A percentile compares a stretch with the other conserved stretches of the same genome.
Evolutionary conservation across 2,888 invertebrate genomes (phyloP).

Genomic region (Tridacna gigas): DNA sequence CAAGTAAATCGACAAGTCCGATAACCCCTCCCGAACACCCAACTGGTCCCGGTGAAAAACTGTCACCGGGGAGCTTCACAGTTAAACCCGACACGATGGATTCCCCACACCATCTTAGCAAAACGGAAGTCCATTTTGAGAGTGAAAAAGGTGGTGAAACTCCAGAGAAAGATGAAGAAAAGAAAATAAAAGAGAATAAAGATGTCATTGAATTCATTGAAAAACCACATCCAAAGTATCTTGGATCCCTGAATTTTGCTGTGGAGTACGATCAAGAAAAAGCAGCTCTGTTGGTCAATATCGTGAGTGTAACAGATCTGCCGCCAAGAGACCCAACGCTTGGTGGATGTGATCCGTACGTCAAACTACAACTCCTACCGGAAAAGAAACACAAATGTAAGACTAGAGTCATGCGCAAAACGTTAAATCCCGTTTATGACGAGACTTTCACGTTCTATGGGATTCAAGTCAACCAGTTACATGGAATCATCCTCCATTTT

Average conservation of each 20-base stretch:
- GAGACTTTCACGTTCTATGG: slow-evolving; percentile 99
- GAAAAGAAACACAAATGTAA: slow-evolving; percentile 99
- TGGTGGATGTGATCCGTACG: slow-evolving; percentile 97
- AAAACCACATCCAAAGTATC: slow-evolving; percentile 84
- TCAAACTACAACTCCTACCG: slow-evolving; percentile 97
- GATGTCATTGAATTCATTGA: slow-evolving; percentile 55
- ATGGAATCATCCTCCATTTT: slow-evolving; percentile 93
- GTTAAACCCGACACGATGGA: slow-evolving; percentile 81
- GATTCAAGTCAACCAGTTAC: slow-evolving; percentile 89
- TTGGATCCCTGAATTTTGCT: slow-evolving; percentile 96
- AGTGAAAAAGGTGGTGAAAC: slow-evolving; percentile 85
- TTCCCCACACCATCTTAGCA: slow-evolving; percentile 63
- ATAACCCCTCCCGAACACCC: slow-evolving; percentile 76
- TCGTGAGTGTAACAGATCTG: slow-evolving; percentile 94
- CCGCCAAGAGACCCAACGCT: slow-evolving; percentile 92
- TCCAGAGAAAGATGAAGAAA: slow-evolving; percentile 83
- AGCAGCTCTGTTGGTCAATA: slow-evolving; percentile 95
- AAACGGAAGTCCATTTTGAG: slow-evolving; percentile 83
- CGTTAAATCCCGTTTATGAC: slow-evolving; percentile 97
- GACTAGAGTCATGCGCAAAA: slow-evolving; percentile 97
- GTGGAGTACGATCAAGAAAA: slow-evolving; percentile 95
- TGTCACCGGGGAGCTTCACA: slow-evolving; percentile 86
- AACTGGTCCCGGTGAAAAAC: slow-evolving; percentile 73
- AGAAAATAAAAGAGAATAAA: slow-evolving; percentile 82
- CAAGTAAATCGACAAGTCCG: slow-evolving; percentile 83